A percentile compares a stretch with the other conserved stretches of the same genome.
phyloP scores from a whole-genome alignment of 2,888 invertebrate genomes.

The Celastrina argiolus region DNA sequence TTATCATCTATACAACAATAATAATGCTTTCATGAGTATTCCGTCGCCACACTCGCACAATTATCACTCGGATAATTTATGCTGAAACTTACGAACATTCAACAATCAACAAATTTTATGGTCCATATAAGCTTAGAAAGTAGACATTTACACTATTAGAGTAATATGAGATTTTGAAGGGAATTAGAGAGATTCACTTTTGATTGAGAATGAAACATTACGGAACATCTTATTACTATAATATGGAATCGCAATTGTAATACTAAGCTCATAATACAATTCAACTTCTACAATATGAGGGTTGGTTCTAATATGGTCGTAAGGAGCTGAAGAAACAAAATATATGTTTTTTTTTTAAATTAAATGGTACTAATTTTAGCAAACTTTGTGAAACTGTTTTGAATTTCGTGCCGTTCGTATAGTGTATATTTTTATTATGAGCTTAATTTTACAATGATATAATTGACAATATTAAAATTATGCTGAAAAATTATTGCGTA shows the following conservation, averaged over 20 bases:
- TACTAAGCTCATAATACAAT: constrained; percentile 37
- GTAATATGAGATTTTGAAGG: constrained; percentile 29
- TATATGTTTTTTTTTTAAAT: no score
- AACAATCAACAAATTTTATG: constrained; percentile 61
- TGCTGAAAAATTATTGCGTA: constrained; percentile 52
- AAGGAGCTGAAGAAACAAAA: no score
- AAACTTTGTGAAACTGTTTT: no score
- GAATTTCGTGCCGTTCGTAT: no score
- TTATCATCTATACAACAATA: constrained; percentile 78
- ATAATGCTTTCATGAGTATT: constrained; percentile 75
- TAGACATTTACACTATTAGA: constrained; percentile 41
- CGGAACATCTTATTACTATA: constrained; percentile 32
- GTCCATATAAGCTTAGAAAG: constrained; percentile 64
- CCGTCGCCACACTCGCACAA: constrained; percentile 50
- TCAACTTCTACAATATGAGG: constrained; percentile 27
- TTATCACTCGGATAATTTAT: constrained; percentile 68
- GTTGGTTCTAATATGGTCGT: background rate
- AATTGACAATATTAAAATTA: constrained; percentile 68
- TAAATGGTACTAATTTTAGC: no score
- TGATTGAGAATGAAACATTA: constrained; percentile 31
- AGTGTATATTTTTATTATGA: constrained; percentile 35
- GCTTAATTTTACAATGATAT: constrained; percentile 44
- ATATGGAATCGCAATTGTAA: constrained; percentile 33
- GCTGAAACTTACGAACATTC: constrained; percentile 69
- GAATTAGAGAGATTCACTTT: constrained; percentile 25